Evolutionary conservation across 2,113 vertebrate species (phyloP).

Genomic region (Pyrgilauda ruficollis): DNA sequence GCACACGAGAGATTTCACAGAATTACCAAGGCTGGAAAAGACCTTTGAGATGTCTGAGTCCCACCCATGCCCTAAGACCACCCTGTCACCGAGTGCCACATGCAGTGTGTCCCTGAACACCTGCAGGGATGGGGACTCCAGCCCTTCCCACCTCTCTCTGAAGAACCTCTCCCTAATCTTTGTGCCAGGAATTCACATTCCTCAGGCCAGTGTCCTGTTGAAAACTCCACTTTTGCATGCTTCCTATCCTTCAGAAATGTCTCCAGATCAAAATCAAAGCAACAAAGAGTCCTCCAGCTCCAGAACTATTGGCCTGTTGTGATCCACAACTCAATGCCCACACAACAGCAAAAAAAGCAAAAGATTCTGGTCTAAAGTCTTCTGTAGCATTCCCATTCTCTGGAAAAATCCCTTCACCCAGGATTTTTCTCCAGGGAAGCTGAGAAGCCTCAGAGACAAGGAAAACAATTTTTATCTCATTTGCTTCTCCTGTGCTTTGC

Average conservation of each 20-base stretch:
- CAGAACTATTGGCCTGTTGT: background rate
- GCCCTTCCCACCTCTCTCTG: background rate
- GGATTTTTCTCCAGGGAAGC: too few species aligned
- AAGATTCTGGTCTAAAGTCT: background rate
- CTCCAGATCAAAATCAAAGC: background rate
- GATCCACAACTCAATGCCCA: background rate
- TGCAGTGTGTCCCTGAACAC: background rate
- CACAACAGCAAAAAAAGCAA: background rate
- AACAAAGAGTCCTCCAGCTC: background rate
- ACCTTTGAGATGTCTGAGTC: background rate
- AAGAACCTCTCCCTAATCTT: background rate
- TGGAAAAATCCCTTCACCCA: too few species aligned
- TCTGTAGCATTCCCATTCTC: too few species aligned
- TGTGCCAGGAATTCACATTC: background rate
- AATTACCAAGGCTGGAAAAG: background rate
- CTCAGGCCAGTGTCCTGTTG: background rate
- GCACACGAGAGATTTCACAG: background rate
- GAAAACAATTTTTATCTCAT: too few species aligned
- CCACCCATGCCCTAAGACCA: fast-evolving
- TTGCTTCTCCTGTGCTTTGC: too few species aligned
- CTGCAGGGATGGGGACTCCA: background rate
- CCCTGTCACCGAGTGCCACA: background rate
- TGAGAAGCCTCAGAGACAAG: too few species aligned
- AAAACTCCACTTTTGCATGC: background rate
- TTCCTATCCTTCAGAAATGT: background rate